Percentiles rank a stretch among this genome's conserved stretches.
Conservation (phyloP, 2,888 invertebrate genomes). For the Epiperipatus broadwayi region DNA sequence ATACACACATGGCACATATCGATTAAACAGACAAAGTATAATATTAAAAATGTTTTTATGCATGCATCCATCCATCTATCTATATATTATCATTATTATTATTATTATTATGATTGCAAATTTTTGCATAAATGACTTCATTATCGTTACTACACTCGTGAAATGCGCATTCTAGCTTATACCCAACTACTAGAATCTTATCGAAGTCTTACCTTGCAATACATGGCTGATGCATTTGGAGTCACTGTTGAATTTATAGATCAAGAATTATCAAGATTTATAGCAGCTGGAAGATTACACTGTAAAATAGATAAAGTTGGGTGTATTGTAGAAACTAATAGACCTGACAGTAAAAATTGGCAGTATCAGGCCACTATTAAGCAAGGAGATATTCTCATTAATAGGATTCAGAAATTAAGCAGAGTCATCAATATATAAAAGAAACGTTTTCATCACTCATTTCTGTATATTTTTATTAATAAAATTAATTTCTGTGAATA, state of each 20-base stretch:
- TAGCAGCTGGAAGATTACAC: slow-evolving; percentile 86
- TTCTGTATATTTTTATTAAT: too few relatives aligned
- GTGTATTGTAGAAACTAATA: slow-evolving; percentile 74
- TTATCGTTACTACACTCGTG: slow-evolving; percentile 86
- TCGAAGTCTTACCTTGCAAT: slow-evolving; percentile 75
- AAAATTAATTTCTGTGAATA: too few relatives aligned
- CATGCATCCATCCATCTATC: too few relatives aligned
- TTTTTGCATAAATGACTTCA: too few relatives aligned
- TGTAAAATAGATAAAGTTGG: slow-evolving; percentile 91
- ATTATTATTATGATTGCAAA: too few relatives aligned
- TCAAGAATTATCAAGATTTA: slow-evolving; percentile 66
- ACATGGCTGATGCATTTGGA: slow-evolving; percentile 91
- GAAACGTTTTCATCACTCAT: too few relatives aligned
- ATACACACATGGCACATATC: too few relatives aligned
- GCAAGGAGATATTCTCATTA: slow-evolving; percentile 89
- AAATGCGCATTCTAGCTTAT: slow-evolving; percentile 91
- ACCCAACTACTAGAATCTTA: slow-evolving; percentile 91
- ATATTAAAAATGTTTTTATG: too few relatives aligned
- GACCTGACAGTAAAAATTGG: slow-evolving; percentile 72
- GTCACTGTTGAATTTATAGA: slow-evolving; percentile 84
- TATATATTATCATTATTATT: too few relatives aligned
- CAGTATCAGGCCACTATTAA: slow-evolving; percentile 78
- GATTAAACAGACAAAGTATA: too few relatives aligned
- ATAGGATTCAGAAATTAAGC: slow-evolving; percentile 92
- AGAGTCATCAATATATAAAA: slow-evolving; percentile 82